Base-by-base conservation (phyloP, 1,140 invertebrate genomes). In the Bicyclus anynana region DNA sequence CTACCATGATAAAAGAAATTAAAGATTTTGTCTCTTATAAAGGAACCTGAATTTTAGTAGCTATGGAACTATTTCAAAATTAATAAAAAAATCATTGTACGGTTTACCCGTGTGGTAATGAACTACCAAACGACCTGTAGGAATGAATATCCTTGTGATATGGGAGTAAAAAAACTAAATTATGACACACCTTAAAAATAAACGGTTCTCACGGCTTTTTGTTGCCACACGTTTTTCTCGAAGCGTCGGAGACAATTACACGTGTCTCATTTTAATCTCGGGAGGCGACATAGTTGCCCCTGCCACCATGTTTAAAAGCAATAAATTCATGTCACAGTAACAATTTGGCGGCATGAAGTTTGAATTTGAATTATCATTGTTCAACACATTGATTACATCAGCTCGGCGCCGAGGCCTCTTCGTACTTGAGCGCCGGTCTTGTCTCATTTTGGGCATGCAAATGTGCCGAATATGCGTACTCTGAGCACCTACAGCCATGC, bases 311-410 rank as follows among this genome's bases (percentile, higher is more conserved):
- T 68, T 72, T 65, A 53, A 42, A 48, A 53, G 58, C 68, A 61
- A 75, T 80, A 76, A 72, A 83, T 80, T 72, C 57, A 64, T 67
- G 71, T 74, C 72, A 65, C 58, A 52, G 56, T 65, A 63, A 71
- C 67, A 60, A 77, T 75, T 78, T 61, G 26, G 56, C 53, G 50
- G 66, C 38, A 53, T 62, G 51, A 72, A 77, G 77, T 75, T 79
- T 77, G 69, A 72, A 77, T 80, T 74, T 75, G 62, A 77, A 83
- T 80, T 66, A 74, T 80, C 69, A 77, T 80, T 76, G 71, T 75
- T 71, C 46, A 52, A 33, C 29, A 10, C 29, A 47, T 62, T 48
- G 58, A 80, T 82, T 81, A 81, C 80, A 84, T 81, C 76, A 78
- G 70, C 67, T 33, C 49, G 65, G 67, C 69, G 71, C 68, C 67